Base-by-base conservation (phyloP, 2,113 vertebrate species). In the Phyllopteryx taeniolatus region DNA sequence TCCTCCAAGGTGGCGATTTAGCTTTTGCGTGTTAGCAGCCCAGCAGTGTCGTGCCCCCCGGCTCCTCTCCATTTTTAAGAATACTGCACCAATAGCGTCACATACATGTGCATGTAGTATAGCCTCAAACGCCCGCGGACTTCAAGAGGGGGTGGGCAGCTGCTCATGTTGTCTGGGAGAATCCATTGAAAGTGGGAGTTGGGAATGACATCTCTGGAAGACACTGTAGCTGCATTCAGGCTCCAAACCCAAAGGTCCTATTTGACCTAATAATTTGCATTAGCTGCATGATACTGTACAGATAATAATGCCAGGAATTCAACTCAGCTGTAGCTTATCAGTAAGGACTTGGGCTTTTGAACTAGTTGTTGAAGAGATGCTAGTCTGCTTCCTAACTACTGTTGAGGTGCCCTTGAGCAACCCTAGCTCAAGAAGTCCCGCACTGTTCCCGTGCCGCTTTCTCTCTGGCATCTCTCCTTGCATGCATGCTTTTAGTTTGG, bases 21-120 rank as follows among this genome's bases (percentile, higher is more conserved):
- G 8, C 70, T 79, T 79, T 76, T 74, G 66, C 82, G 79, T 72
- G 83, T 84, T 86, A 90, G 83, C 85, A 85, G 90, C 88, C 90
- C 90, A 91, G 80, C 64, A 49, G 73, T 71, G 64, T 78, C 44
- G 43, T 82, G 85, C 82, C 91, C 90, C 57, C 79, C 54, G 80
- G 90, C 87, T 82, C 76, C 46, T 77, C 79, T 79, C 56, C 68
- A 68, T 70, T 77, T 49, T 76, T 31, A 68, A 77, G 79, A 85
- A 77, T 39, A 67, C 68, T 31, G 44, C 75, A 76, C 82, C 70
- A 79, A 84, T 72, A 77, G 79, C 74, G 73, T 74, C 75, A 54
- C 81, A 35, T 68, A 76, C 78, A 17, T 39, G 31, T 19, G 14
- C 57, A 49, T 14, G 27, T 60, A 14, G 15, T 19, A 1, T 39